phyloP scores from a whole-genome alignment of 2,888 invertebrate genomes.

The Eurois occulta region DNA sequence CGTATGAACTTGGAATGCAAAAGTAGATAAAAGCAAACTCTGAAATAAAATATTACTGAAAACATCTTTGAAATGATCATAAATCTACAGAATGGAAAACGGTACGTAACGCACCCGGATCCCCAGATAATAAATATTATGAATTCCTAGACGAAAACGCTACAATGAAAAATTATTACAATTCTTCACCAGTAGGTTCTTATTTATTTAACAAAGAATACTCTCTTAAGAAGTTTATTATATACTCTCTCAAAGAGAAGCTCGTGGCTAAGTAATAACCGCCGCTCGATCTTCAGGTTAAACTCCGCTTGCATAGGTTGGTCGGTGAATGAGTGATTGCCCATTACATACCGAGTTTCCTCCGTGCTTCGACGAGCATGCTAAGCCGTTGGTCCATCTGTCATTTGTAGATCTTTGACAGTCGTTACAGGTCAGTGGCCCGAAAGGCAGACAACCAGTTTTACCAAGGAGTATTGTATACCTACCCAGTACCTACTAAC shows the following conservation, averaged over 20 bases:
- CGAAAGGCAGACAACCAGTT: too few relatives aligned
- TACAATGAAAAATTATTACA: constrained; percentile 22
- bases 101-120: neutral
- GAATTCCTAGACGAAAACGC: constrained; percentile 11
- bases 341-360: neutral
- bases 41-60: constrained; percentile 13
- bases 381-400: too few relatives aligned
- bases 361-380: neutral
- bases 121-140: constrained; percentile 33
- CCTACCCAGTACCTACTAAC: neutral
- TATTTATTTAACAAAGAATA: neutral
- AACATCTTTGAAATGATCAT: constrained; percentile 26
- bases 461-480: neutral
- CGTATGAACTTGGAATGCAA: constrained; percentile 10
- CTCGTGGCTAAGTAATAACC: neutral
- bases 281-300: neutral
- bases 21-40: constrained; percentile 19
- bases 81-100: constrained; percentile 27
- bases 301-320: too few relatives aligned
- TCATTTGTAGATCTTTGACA: too few relatives aligned
- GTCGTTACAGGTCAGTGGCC: too few relatives aligned
- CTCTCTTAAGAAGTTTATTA: neutral
- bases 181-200: neutral
- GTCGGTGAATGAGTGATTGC: too few relatives aligned
- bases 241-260: neutral